Base-by-base conservation (phyloP, 2,113 vertebrate genomes). In the Isichthys henryi region DNA sequence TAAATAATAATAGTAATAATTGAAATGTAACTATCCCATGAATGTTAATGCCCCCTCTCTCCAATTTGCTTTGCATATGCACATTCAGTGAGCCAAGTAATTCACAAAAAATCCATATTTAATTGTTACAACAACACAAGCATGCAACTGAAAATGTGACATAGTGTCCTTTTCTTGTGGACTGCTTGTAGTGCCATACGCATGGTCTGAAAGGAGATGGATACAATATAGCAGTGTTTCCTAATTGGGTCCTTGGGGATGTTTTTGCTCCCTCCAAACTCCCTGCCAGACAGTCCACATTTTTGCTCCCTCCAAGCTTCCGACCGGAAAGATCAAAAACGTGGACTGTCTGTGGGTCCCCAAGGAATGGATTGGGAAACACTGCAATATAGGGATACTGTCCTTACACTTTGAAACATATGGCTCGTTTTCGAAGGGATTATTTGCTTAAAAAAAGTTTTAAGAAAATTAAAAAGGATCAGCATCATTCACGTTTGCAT, bases 401-500 rank as follows among this genome's bases (percentile, higher is more conserved):
- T 39, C 74, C 35, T 43, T 80, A 80, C 48, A 21, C 31, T 50
- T 53, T 35, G 85, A 56, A n/a, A 56, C 50, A 80, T 19, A 53
- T 35, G 31, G 15, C 27, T 87, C 3, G 21, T 43, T 15, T 87
- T 56, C 15, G 21, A 87, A 53, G 35, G 2, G 83, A 66, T 35
- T 10, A 43, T 45, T 85, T 43, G 31, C 45, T 62, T 45, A n/a
- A 88, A 46, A 35, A 58, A 43, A 13, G 21, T 85, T 85, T 85
- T 80, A 7, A 6, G 15, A 80, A 80, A 80, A 27, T 27, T n/a
- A 8, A 82, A 11, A 74, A 53, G 15, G 74, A 31, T 66, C 39
- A 74, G 74, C n/a, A 58, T 35, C 6, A 48, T 83, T 89, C 77
- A 85, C 23, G 50, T 48, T 49, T 89, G 35, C 80, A 89, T 85